Conservation (phyloP, 2,113 vertebrate species). For the Athene noctua region DNA sequence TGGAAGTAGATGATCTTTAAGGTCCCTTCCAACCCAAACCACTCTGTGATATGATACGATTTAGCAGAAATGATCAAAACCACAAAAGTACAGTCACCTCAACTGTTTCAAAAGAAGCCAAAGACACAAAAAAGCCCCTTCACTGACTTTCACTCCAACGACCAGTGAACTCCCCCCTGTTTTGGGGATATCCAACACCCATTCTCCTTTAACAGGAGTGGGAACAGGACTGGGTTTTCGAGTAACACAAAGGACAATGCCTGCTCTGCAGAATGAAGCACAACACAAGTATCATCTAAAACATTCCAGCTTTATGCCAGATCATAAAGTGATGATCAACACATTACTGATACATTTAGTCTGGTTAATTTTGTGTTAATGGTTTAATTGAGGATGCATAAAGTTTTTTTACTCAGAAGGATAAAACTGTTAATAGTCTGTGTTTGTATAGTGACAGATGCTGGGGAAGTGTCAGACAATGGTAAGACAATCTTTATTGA, state of each 20-base stretch:
- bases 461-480: not conserved
- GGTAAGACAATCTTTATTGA: not conserved
- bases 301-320: not conserved
- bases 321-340: not conserved
- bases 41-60: no score
- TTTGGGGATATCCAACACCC: not conserved
- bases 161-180: not conserved
- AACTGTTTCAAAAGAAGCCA: not conserved
- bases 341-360: not conserved
- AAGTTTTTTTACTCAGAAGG: not conserved
- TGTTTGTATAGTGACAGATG: not conserved
- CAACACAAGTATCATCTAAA: not conserved
- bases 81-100: not conserved
- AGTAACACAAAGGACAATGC: not conserved
- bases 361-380: not conserved
- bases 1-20: no score
- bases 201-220: not conserved
- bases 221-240: not conserved
- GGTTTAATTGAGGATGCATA: not conserved
- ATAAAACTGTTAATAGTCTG: not conserved
- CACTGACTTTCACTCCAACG: not conserved
- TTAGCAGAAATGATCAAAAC: not conserved
- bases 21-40: no score
- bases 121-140: not conserved
- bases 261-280: not conserved